Base-by-base conservation (phyloP, 2,888 invertebrate species). In the Odontocolon sp. region DNA sequence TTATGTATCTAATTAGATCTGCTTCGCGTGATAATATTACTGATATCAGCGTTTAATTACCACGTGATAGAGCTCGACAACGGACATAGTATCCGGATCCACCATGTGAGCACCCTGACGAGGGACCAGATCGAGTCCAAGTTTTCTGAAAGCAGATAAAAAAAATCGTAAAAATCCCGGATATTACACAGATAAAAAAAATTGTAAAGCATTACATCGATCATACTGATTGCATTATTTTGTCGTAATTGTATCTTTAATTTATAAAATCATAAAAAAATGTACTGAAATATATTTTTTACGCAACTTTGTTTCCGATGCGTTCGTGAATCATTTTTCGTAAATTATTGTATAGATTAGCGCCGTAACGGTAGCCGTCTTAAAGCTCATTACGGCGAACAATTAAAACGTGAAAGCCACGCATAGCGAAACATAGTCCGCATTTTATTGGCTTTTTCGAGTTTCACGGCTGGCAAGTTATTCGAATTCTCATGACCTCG, bases 101-200 rank as follows among this genome's bases (percentile, higher is more conserved):
- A 98, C 97, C 90, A 97, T 97, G 87, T 97, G 94, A 23, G 96
- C 95, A 31, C 97, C 96, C 80, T 96, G 94, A 23, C 98, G 93
- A 0, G 98, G 98, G 21, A 98, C 98, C 87, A 98, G 91, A 91
- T 98, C 98, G 87, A 98, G 91, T 0, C 96, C 96, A 59, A 98
- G 93, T 92, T 97, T 97, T 90, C 98, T 98, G 92, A 40, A 93
- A 92, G 14, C 28, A 56, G 0, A 47, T 3, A 59, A 59, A 45
- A 2, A 36, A 71, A n/a, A 0, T 14, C 2, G 18, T 26, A 50
- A 1, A 23, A 45, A 21, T n/a, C 21, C 0, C 21, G 11, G 18
- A 26, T 5, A n/a, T 8, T 11, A 42, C 18, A 11, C 8, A 2
- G 38, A 3, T 14, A 40, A 45, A 16, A 4, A 9, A 16, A 31